Evolutionary conservation across 2,113 vertebrate genomes (phyloP).

Genomic region (Cephalopterus ornatus): DNA sequence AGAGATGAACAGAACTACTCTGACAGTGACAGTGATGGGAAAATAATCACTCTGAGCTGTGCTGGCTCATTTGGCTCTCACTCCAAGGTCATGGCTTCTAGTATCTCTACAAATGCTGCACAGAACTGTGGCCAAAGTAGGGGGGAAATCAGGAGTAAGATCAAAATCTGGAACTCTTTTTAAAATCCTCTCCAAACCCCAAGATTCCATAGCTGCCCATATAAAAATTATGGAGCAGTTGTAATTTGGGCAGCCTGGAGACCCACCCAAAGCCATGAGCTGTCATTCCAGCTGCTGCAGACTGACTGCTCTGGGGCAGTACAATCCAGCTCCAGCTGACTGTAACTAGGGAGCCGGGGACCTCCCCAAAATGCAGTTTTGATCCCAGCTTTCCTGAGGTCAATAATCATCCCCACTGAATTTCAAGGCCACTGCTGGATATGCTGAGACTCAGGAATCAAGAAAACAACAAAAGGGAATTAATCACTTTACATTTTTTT

Average conservation of each 20-base stretch:
- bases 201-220: neutral
- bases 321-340: neutral
- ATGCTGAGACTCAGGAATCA: neutral
- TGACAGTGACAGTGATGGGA: neutral
- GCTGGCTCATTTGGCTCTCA: neutral
- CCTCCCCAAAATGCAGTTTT: neutral
- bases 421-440: neutral
- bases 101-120: neutral
- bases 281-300: accelerated
- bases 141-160: neutral
- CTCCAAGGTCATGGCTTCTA: neutral
- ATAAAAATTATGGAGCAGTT: neutral
- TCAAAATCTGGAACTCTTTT: neutral
- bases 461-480: no score
- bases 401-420: neutral
- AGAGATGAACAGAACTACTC: neutral
- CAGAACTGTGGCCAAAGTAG: neutral
- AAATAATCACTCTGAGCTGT: neutral
- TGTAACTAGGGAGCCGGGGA: neutral
- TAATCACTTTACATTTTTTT: neutral
- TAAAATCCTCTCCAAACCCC: neutral
- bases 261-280: neutral
- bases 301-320: neutral
- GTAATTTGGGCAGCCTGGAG: neutral
- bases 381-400: neutral